Conservation (phyloP, 2,113 vertebrate species). For the Syrmaticus mikado region DNA sequence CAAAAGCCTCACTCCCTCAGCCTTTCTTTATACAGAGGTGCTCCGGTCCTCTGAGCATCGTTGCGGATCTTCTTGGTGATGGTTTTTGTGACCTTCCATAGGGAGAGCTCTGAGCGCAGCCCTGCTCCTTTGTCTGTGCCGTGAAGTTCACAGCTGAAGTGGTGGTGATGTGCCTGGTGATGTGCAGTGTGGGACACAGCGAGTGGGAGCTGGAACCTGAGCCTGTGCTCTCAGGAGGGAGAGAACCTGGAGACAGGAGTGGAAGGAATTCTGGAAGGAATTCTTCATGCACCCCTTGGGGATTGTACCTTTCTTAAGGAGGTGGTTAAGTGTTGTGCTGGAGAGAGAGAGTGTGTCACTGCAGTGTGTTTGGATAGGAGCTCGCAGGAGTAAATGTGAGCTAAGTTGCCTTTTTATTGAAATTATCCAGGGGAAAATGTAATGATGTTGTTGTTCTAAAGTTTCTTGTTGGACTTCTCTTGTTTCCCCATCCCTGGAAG, state of each 20-base stretch:
- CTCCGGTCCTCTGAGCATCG: too few relatives aligned
- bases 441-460: not conserved
- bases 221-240: not conserved
- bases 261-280: not conserved
- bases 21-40: too few relatives aligned
- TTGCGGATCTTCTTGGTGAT: too few relatives aligned
- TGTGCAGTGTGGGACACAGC: fast-evolving
- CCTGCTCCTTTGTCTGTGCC: fast-evolving
- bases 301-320: fast-evolving
- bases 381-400: fast-evolving
- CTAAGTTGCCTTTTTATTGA: not conserved
- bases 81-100: fast-evolving
- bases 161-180: not conserved
- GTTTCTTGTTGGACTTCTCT: too few relatives aligned
- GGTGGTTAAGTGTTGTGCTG: not conserved
- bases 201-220: not conserved
- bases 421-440: not conserved
- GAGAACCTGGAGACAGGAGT: fast-evolving
- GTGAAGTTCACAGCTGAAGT: too few relatives aligned
- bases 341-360: not conserved
- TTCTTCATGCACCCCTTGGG: not conserved
- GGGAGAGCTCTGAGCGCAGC: not conserved
- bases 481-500: too few relatives aligned
- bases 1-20: too few relatives aligned
- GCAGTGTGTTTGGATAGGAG: not conserved